phyloP scores from a whole-genome alignment of 2,113 vertebrate genomes.

The Muntiacus reevesi region DNA sequence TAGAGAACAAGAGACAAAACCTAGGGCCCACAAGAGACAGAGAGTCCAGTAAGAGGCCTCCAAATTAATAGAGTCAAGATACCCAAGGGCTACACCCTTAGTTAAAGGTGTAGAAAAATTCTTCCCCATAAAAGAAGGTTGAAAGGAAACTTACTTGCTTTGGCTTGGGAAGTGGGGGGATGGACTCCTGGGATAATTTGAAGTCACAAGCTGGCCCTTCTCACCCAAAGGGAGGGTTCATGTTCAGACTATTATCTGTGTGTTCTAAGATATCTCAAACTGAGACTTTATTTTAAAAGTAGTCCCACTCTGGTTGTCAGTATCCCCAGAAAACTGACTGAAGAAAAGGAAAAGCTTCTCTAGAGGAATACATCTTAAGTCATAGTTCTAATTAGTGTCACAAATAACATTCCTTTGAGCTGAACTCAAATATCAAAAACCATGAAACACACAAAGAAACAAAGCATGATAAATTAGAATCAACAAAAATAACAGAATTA shows the following conservation, averaged over 20 bases:
- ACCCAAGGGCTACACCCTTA: background rate
- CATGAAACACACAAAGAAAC: background rate
- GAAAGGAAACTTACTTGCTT: background rate
- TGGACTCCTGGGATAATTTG: background rate
- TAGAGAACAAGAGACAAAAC: background rate
- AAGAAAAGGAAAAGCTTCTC: constrained; percentile 16
- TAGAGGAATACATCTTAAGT: background rate
- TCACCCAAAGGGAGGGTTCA: background rate
- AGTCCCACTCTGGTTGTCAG: background rate
- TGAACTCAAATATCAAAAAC: constrained; percentile 20
- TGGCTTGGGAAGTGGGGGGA: background rate
- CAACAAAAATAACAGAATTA: background rate
- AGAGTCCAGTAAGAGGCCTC: background rate
- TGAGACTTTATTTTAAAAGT: constrained; percentile 30
- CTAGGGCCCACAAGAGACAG: background rate
- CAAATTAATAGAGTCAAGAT: constrained; percentile 1
- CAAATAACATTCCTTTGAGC: background rate
- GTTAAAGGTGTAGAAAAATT: background rate
- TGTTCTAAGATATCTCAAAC: background rate
- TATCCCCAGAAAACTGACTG: background rate
- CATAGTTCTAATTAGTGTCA: constrained; percentile 3
- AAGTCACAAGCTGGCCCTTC: background rate
- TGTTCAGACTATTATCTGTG: background rate
- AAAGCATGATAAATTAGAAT: constrained; percentile 11
- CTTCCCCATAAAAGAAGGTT: background rate